Evolutionary conservation across 2,797 vertebrate genomes (phyloP).

Genomic region (Erithacus rubecula): DNA sequence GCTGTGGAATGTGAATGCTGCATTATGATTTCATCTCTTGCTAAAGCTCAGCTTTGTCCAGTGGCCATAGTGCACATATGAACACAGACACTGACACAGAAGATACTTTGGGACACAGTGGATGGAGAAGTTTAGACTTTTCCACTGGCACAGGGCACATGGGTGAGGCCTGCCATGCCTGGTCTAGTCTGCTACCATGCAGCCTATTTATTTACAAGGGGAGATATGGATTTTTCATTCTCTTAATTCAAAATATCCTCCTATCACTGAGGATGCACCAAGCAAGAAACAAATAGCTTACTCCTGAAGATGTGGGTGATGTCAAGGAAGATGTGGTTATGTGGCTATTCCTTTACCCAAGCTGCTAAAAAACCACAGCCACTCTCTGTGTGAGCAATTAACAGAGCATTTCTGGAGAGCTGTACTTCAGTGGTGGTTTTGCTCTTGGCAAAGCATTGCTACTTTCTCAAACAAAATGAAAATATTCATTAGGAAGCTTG

Average conservation of each 20-base stretch:
- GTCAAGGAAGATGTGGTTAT: not conserved
- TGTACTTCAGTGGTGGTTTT: not conserved
- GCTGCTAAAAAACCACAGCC: not conserved
- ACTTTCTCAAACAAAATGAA: not conserved
- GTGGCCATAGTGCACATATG: not conserved
- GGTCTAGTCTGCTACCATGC: accelerated
- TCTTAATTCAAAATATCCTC: not conserved
- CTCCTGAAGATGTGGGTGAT: not conserved
- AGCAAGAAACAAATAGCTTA: not conserved
- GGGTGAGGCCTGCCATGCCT: not conserved
- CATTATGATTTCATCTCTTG: not conserved
- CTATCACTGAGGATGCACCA: not conserved
- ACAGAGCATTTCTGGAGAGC: not conserved
- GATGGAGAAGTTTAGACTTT: not conserved
- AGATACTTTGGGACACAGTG: too few relatives aligned
- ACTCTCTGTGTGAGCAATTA: not conserved
- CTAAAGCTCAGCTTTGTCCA: not conserved
- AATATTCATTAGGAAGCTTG: not conserved
- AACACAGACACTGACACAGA: not conserved
- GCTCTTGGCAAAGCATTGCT: not conserved
- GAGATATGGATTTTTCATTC: not conserved
- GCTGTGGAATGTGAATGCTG: not conserved
- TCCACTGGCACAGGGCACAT: not conserved
- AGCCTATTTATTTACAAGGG: not conserved
- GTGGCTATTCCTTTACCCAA: not conserved